Base-by-base conservation (phyloP, 2,113 vertebrate genomes). In the Nicator chloris region DNA sequence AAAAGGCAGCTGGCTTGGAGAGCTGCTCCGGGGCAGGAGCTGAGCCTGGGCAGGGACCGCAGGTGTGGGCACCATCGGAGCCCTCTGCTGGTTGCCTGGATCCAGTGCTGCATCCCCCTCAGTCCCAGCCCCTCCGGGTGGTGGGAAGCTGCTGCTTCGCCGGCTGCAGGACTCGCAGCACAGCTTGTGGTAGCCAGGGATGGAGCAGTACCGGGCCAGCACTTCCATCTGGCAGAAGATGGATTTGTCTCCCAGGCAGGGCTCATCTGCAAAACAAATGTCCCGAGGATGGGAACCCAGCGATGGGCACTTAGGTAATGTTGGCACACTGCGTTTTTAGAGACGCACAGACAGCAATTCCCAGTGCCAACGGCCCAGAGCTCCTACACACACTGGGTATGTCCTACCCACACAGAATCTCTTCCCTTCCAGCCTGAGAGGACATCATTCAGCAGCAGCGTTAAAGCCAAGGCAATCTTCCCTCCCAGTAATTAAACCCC, bases 141-240 rank as follows among this genome's bases (percentile, higher is more conserved):
- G 95, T 0, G 98, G 97, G 28, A 98, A 83, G 11, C 98, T 97
- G 80, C 98, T 95, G 18, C 96, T 91, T 59, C 98, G 98, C 77
- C 97, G 98, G 95, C 97, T 94, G 90, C 99, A 99, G 4, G 99
- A 99, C 85, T 99, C 99, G 8, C 99, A 99, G 89, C 99, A 99
- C 44, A 99, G 94, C 83, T 99, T 99, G 88, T 98, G 98, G 94
- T 99, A 99, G 65, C 99, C 99, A 1, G 99, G 99, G 21, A 99
- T 99, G 59, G 99, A 99, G 83, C 99, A 99, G 97, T 99, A 99
- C 0, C 99, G 98, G 0, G 99, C 98, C 3, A 99, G 98, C 22
- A 99, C 99, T 86, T 99, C 99, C 99, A 99, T 99, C 45, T 99
- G 99, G 82, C 99, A 99, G 98, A 99, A 99, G 95, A 99, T 99